Evolutionary conservation across 1,140 invertebrate genomes (phyloP).

Genomic region (Monomorium pharaonis): DNA sequence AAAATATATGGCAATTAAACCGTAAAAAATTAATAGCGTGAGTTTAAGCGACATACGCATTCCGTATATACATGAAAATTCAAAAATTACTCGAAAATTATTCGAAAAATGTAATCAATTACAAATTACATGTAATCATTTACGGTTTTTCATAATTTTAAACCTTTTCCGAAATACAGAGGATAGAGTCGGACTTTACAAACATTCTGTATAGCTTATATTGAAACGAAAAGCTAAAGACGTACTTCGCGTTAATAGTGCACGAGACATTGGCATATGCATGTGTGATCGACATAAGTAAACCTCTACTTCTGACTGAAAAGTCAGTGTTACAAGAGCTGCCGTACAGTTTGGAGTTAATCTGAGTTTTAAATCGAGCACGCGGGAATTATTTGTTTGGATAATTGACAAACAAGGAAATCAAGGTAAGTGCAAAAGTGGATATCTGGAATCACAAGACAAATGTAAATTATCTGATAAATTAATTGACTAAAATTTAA

Average conservation of each 20-base stretch:
- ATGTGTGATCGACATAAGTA: not conserved
- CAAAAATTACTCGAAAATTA: too few relatives aligned
- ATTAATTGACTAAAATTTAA: not conserved
- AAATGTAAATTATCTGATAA: not conserved
- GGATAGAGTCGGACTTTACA: too few relatives aligned
- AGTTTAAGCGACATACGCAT: not conserved
- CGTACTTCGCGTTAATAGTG: not conserved
- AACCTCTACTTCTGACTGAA: not conserved
- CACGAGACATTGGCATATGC: not conserved
- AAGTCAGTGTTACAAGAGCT: conserved; percentile 8
- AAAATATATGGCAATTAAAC: not conserved
- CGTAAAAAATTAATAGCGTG: not conserved
- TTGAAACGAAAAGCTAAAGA: not conserved
- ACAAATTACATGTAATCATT: too few relatives aligned
- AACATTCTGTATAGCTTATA: not conserved
- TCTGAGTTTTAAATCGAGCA: not conserved
- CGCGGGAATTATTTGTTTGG: not conserved
- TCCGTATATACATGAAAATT: not conserved
- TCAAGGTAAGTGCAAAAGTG: not conserved
- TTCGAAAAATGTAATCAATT: too few relatives aligned
- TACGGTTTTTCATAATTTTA: too few relatives aligned
- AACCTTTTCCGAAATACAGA: too few relatives aligned
- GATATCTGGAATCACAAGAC: not conserved
- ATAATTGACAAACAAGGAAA: not conserved
- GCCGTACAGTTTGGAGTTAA: not conserved